Conservation (phyloP, 2,797 vertebrate species). For the Melopsittacus undulatus region DNA sequence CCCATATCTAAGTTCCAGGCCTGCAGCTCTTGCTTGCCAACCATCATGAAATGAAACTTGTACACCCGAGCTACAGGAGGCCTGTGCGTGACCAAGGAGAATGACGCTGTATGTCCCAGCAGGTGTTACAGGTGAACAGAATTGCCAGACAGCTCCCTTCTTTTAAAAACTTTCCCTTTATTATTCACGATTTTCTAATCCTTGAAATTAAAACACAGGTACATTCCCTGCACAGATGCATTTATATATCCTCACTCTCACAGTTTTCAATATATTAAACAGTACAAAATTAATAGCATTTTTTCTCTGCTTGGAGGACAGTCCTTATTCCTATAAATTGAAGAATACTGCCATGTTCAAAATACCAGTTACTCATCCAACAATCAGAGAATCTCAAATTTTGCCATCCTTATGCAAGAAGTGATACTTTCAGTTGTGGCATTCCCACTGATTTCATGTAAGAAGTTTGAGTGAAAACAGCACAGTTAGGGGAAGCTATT, state of each 20-base stretch:
- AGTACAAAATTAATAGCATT: constrained; percentile 16
- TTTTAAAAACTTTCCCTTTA: constrained; percentile 44
- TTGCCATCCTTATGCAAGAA: background rate
- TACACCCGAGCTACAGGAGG: background rate
- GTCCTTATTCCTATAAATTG: background rate
- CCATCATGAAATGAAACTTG: background rate
- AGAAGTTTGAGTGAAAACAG: background rate
- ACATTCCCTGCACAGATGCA: background rate
- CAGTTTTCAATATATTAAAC: background rate
- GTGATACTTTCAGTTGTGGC: background rate
- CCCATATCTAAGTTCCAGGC: background rate
- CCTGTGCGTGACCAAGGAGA: background rate
- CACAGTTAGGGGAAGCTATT: background rate
- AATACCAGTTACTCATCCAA: background rate
- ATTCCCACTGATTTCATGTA: background rate
- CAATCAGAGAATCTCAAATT: background rate
- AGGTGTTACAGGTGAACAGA: background rate
- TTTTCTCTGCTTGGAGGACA: background rate
- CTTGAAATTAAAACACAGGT: constrained; percentile 18
- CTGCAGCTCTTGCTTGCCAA: background rate
- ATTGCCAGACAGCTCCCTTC: background rate
- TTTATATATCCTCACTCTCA: background rate
- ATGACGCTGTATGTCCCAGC: fast-evolving
- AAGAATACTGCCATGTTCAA: background rate
- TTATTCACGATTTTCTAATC: constrained; percentile 1